phyloP scores from a whole-genome alignment of 2,113 vertebrate genomes.

The Leptobrachium leishanense region DNA sequence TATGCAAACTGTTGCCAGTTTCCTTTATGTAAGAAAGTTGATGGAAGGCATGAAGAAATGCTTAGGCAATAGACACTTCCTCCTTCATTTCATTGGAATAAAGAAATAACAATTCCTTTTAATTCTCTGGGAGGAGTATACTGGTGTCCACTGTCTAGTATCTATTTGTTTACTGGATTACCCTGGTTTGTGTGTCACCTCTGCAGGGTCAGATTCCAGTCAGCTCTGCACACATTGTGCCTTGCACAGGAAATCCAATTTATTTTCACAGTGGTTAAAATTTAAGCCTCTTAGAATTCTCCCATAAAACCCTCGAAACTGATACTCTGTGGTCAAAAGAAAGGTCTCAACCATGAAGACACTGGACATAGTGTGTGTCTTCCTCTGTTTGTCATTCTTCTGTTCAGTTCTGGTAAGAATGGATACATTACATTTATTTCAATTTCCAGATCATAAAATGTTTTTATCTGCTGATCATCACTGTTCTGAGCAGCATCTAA shows the following conservation, averaged over 20 bases:
- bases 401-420: conserved; percentile 64
- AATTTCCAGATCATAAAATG: no score
- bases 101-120: not conserved
- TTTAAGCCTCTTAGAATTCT: conserved; percentile 62
- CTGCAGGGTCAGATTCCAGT: conserved; percentile 50
- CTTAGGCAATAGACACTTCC: not conserved
- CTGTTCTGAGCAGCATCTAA: no score
- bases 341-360: conserved; percentile 60
- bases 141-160: conserved; percentile 9
- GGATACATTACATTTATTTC: no score
- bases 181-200: conserved; percentile 18
- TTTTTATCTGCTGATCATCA: no score
- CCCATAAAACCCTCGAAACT: conserved; percentile 26
- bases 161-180: conserved; percentile 28
- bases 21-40: no score
- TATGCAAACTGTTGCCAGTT: no score
- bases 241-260: conserved; percentile 50
- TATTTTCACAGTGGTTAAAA: conserved; percentile 71
- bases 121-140: not conserved
- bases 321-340: conserved; percentile 16
- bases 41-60: no score
- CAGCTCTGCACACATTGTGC: conserved; percentile 10
- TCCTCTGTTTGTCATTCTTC: conserved; percentile 50
- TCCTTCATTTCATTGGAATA: not conserved
- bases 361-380: conserved; percentile 33